phyloP scores from a whole-genome alignment of 2,113 vertebrate genomes.

The Gavia stellata region DNA sequence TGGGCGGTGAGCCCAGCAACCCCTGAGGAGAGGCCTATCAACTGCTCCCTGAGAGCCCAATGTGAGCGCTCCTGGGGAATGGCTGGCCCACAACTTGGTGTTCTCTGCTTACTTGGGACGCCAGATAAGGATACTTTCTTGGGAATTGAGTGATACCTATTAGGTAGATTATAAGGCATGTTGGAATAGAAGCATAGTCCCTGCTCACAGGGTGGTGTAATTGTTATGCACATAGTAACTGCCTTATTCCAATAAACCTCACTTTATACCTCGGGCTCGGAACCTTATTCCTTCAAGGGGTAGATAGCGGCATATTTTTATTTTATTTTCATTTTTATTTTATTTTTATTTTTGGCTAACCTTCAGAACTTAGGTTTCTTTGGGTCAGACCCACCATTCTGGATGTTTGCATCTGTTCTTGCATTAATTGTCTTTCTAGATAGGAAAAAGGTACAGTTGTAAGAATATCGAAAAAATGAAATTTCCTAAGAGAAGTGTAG shows the following conservation, averaged over 20 bases:
- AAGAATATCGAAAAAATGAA: neutral
- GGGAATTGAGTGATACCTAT: neutral
- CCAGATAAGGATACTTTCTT: neutral
- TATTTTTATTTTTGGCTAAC: neutral
- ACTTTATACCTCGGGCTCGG: neutral
- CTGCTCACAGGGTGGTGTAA: neutral
- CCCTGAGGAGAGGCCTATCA: neutral
- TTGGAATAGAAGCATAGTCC: neutral
- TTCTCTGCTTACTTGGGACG: neutral
- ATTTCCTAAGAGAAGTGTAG: neutral
- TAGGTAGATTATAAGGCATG: neutral
- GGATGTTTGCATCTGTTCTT: neutral
- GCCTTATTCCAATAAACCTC: neutral
- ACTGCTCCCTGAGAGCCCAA: rapidly evolving
- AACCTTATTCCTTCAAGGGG: neutral
- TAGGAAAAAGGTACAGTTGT: neutral
- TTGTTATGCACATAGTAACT: neutral
- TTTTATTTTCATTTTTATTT: neutral
- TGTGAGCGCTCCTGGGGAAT: rapidly evolving
- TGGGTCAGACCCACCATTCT: neutral
- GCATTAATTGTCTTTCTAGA: neutral
- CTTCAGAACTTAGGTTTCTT: neutral
- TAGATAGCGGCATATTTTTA: neutral
- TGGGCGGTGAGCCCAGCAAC: rapidly evolving
- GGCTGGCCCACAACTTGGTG: neutral